Conservation (phyloP, 2,888 invertebrate species). For the Notodonta dromedarius region DNA sequence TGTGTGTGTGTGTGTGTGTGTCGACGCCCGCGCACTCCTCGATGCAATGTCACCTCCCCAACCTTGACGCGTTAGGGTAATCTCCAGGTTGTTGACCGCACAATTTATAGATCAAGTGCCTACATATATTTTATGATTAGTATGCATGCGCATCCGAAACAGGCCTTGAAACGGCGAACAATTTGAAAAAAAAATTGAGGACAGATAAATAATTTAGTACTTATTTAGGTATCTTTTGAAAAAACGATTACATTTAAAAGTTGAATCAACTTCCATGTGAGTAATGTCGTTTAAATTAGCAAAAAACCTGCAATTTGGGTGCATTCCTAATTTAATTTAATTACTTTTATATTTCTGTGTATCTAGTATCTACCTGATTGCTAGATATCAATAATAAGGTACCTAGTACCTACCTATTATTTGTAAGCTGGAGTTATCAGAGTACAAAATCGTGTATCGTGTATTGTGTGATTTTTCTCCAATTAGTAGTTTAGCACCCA, state of each 20-base stretch:
- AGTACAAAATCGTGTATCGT: neutral
- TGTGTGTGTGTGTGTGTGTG: constrained; percentile 12
- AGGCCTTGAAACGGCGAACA: neutral
- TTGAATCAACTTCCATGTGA: too few relatives aligned
- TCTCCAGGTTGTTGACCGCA: constrained; percentile 63
- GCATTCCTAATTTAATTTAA: too few relatives aligned
- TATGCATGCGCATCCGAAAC: constrained; percentile 14
- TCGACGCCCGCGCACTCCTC: constrained; percentile 54
- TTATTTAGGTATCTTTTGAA: too few relatives aligned
- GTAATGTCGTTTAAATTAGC: too few relatives aligned
- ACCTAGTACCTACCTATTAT: neutral
- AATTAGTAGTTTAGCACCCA: constrained; percentile 27
- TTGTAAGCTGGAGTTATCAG: neutral
- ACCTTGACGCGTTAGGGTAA: constrained; percentile 63
- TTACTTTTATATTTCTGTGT: too few relatives aligned
- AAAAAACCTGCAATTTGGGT: too few relatives aligned
- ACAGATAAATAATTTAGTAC: too few relatives aligned
- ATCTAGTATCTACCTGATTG: too few relatives aligned
- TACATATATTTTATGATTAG: constrained; percentile 16
- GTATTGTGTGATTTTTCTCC: neutral
- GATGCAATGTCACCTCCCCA: constrained; percentile 66
- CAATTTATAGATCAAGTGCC: constrained; percentile 46
- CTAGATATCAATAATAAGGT: neutral
- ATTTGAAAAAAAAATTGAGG: too few relatives aligned
- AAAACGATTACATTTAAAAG: too few relatives aligned